Evolutionary conservation across 2,888 invertebrate genomes (phyloP).

Genomic region (Apoderus coryli): DNA sequence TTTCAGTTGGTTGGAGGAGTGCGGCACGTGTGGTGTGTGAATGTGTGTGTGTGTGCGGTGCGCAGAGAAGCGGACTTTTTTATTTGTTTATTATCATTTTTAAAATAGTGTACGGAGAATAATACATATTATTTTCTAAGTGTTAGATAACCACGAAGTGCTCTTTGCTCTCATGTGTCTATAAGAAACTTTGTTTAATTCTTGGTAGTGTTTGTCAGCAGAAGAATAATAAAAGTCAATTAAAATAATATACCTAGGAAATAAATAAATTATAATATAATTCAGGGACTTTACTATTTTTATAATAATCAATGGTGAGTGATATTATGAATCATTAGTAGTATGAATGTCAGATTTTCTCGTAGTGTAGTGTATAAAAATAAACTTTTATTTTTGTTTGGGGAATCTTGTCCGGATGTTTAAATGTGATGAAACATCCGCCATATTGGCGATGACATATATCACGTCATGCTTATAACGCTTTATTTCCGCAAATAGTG

Average conservation of each 20-base stretch:
- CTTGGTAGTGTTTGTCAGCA: too few relatives aligned
- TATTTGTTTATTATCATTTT: conserved; percentile 29
- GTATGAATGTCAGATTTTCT: too few relatives aligned
- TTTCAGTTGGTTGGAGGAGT: conserved; percentile 32
- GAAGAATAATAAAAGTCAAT: too few relatives aligned
- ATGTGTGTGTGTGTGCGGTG: conserved; percentile 6
- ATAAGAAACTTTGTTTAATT: too few relatives aligned
- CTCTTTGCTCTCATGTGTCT: too few relatives aligned
- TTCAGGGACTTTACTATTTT: too few relatives aligned
- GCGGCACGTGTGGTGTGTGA: conserved; percentile 12
- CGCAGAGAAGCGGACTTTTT: conserved; percentile 26
- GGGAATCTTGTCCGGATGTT: conserved; percentile 28
- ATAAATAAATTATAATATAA: too few relatives aligned
- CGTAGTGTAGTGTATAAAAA: too few relatives aligned
- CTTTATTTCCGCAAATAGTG: conserved; percentile 23
- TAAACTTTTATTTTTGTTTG: too few relatives aligned
- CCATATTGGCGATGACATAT: conserved; percentile 34
- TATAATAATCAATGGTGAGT: too few relatives aligned
- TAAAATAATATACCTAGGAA: too few relatives aligned
- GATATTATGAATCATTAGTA: too few relatives aligned
- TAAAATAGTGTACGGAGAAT: conserved; percentile 16
- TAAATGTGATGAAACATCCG: conserved; percentile 28
- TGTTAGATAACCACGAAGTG: conserved; percentile 21
- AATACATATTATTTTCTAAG: background rate
- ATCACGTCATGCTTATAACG: conserved; percentile 31